A percentile compares a stretch with the other conserved stretches of the same genome.
Evolutionary conservation across 2,113 vertebrate genomes (phyloP).

Genomic region (Tympanuchus pallidicinctus): DNA sequence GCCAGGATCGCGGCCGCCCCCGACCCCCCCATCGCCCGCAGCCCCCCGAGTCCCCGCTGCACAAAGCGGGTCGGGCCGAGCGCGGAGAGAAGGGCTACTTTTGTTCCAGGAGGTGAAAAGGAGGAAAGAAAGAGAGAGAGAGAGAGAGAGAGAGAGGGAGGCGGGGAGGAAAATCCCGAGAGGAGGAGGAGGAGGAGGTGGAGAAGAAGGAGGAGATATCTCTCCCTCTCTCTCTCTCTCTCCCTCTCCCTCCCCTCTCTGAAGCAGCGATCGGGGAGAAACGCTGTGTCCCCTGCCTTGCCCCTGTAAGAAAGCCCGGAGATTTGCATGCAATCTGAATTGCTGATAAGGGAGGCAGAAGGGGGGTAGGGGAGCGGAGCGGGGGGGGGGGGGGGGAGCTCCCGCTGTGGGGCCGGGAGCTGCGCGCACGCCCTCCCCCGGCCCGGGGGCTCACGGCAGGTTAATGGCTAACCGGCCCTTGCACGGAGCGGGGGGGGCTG

Average conservation of each 20-base stretch:
- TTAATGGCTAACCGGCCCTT: slow-evolving; percentile 78
- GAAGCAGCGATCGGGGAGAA: not conserved
- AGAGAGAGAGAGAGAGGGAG: not conserved
- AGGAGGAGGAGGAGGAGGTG: not conserved
- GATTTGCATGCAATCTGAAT: slow-evolving; percentile 91
- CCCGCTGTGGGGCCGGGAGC: slow-evolving; percentile 4
- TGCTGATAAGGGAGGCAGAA: slow-evolving; percentile 81
- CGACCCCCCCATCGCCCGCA: slow-evolving; percentile 8
- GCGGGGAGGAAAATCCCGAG: slow-evolving; percentile 49
- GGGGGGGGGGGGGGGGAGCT: too few relatives aligned
- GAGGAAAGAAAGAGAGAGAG: slow-evolving; percentile 7
- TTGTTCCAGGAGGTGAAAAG: slow-evolving; percentile 41
- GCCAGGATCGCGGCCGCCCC: slow-evolving; percentile 69
- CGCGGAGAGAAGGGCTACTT: slow-evolving; percentile 48
- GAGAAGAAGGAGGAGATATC: not conserved
- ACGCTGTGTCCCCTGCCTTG: not conserved
- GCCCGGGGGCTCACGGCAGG: slow-evolving; percentile 76
- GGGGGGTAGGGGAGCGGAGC: not conserved
- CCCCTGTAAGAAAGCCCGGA: slow-evolving; percentile 59
- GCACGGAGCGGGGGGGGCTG: slow-evolving; percentile 65
- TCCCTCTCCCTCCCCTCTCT: not conserved
- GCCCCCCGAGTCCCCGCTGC: not conserved
- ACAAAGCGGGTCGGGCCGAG: slow-evolving; percentile 38
- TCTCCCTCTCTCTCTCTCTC: not conserved
- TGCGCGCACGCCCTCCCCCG: slow-evolving; percentile 85